Evolutionary conservation across 2,888 invertebrate species (phyloP), one percentile per base, ranked within the genome.

Genomic region (Camponotus fellah): DNA sequence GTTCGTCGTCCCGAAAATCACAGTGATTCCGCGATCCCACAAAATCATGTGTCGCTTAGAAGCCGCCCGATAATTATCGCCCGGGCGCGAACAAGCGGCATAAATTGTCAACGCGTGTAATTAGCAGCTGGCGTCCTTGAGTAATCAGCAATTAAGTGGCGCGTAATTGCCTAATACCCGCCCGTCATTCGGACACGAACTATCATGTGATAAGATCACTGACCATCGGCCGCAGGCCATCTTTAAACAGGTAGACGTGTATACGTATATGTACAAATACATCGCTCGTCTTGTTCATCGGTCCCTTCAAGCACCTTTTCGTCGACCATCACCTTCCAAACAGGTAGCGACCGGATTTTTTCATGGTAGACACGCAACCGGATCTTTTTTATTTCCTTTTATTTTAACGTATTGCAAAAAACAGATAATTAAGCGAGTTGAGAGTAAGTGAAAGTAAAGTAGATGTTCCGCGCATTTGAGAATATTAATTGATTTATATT

Each of bases 81-180:
- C 60, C n/a, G 60, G 17, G 85, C 85, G 77, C 49, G 49, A 82
- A 68, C 79, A 82, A 74, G 34, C 60, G 83, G 72, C 83, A 88
- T 87, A 89, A 88, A 90, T 89, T 85, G 85, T 88, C 86, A 86
- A 86, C 85, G 72, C 64, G 81, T 83, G 81, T 85, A 86, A 89
- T 89, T 89, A 89, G 77, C 77, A 82, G 80, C 69, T 64, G 81
- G 34, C 75, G 64, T 82, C 83, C 82, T 85, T 89, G 89, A 91
- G 86, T 91, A 91, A 91, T 90, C 89, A 91, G 91, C 89, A 91
- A 91, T 91, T 91, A 91, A 91, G 91, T 87, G 88, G 84, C 89
- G 85, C 85, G 87, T 91, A 91, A 91, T 91, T 91, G 91, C 91
- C 91, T 87, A 91, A 91, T 91, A 91, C 86, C 86, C 91, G 91